Base-by-base conservation (phyloP, 2,797 vertebrate species). In the Oryzias sinensis region DNA sequence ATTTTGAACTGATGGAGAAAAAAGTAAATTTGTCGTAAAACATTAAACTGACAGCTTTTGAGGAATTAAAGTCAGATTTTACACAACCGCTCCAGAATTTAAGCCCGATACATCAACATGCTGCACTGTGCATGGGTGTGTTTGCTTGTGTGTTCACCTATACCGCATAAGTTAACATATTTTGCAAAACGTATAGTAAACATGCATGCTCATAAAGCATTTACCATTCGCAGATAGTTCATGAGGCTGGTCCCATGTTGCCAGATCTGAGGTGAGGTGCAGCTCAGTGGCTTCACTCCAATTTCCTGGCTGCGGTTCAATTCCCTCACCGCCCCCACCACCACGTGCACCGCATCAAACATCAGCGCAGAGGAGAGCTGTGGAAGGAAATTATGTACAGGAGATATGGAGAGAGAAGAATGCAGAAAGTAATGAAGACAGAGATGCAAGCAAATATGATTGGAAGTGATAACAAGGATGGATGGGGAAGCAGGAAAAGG, bases 171-270 rank as follows among this genome's bases (percentile, higher is more conserved):
- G 24, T 37, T 49, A 18, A 20, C 9, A 46, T 14, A 15, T 48
- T 72, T 66, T 62, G n/a, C 47, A 27, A 42, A 24, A 55, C 42
- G 48, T 57, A 48, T 2, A 65, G 29, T 22, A 56, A 37, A 25
- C 18, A 48, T 37, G 24, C 22, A 42, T 6, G 46, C 48, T 50
- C 5, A 40, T 45, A 24, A 33, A 52, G 49, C 81, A 79, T 61
- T 81, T 88, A 96, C 95, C 94, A 96, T 96, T 68, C 96, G 93
- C 70, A 97, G 91, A 87, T 97, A 97, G 90, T 97, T 97, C 95
- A 97, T 97, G 33, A 97, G 93, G 77, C 95, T 97, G 85, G 96
- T 97, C 56, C 96, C 96, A 0, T 97, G 96, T 65, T 95, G 94
- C 96, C 96, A 97, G 89, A 97, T 97, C 86, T 95, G 93, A 55